These are phyloP conservation scores for Telenomus remus DNA, from an alignment of 1,140 invertebrate species.

Conservation along the genomic window DNA sequence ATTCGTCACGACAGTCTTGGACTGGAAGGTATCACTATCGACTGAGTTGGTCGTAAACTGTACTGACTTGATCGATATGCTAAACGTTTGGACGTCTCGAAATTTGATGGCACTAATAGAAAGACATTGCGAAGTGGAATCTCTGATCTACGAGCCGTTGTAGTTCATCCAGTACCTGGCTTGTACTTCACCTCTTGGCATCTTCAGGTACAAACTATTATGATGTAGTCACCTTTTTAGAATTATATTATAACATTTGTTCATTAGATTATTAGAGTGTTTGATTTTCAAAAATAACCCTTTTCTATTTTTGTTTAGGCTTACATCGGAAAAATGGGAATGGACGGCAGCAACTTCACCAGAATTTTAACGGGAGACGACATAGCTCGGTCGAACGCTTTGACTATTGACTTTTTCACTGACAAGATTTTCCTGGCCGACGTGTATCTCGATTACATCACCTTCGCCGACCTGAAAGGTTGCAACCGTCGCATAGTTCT, in stretches of 20 bases:
- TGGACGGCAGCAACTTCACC: constrained; percentile 96
- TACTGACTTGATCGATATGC: constrained; percentile 98
- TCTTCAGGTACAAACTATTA: constrained; percentile 76
- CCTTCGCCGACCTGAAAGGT: constrained; percentile 93
- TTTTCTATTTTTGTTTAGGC: constrained; percentile 82
- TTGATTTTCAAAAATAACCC: too few relatives aligned
- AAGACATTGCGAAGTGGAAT: constrained; percentile 91
- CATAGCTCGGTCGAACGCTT: constrained; percentile 97
- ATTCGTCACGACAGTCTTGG: constrained; percentile 95
- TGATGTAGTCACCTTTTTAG: neutral
- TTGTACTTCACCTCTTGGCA: constrained; percentile 98
- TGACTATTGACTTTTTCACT: constrained; percentile 98
- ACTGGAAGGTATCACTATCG: constrained; percentile 95
- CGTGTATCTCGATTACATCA: constrained; percentile 98
- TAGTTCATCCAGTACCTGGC: constrained; percentile 95
- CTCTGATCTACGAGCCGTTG: constrained; percentile 93
- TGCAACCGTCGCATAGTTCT: constrained; percentile 88
- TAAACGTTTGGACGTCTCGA: constrained; percentile 93
- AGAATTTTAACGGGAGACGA: constrained; percentile 94
- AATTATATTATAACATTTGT: too few relatives aligned
- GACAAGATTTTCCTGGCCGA: constrained; percentile 97
- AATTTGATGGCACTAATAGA: constrained; percentile 93
- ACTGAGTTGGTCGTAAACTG: constrained; percentile 97
- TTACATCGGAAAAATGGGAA: constrained; percentile 97
- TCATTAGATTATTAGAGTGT: too few relatives aligned